These are phyloP conservation scores for Nyctereutes procyonoides DNA, from an alignment of 2,113 vertebrate genomes.

Conservation along the genomic window DNA sequence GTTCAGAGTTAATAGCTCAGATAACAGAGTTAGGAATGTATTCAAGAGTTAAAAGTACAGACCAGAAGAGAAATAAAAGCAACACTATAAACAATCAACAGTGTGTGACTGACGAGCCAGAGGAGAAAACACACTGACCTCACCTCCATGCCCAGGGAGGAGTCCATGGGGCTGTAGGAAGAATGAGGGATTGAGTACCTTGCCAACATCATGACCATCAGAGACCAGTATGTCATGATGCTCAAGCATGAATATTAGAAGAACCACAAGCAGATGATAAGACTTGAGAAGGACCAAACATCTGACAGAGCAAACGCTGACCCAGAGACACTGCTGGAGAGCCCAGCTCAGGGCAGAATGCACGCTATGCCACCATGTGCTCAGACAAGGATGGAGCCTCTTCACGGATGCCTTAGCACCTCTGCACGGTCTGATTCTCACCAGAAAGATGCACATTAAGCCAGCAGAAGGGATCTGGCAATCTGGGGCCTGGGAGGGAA, in stretches of 20 bases:
- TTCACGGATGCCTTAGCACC: neutral
- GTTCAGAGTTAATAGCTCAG: neutral
- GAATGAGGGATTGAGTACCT: neutral
- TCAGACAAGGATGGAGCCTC: neutral
- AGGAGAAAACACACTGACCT: rapidly evolving
- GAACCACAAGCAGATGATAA: neutral
- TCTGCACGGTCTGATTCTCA: rapidly evolving
- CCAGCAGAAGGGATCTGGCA: neutral
- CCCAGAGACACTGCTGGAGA: neutral
- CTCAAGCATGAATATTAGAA: neutral
- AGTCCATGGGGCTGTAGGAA: neutral
- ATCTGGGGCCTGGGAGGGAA: neutral
- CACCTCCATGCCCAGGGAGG: neutral
- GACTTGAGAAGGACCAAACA: neutral
- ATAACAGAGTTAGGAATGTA: no score
- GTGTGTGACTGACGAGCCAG: neutral
- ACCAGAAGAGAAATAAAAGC: neutral
- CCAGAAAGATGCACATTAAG: neutral
- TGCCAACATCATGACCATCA: rapidly evolving
- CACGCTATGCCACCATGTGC: rapidly evolving
- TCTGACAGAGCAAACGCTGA: no score
- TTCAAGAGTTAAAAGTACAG: neutral
- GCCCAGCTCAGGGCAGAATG: rapidly evolving
- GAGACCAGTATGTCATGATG: neutral
- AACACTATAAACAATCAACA: rapidly evolving